Conservation (phyloP, 2,797 vertebrate species). For the Loris lydekkerianus region DNA sequence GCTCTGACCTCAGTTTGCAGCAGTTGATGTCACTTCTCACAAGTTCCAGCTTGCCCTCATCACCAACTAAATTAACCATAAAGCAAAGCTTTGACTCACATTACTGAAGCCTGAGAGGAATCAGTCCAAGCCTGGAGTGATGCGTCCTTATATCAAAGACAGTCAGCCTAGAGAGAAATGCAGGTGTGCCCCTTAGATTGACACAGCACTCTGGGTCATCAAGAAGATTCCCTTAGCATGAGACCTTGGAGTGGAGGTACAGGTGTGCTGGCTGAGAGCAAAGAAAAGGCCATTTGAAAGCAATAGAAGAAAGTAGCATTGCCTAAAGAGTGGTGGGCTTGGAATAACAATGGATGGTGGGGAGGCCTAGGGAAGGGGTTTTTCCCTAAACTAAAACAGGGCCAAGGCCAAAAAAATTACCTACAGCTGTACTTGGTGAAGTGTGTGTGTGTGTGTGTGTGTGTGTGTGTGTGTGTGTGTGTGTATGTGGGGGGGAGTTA, state of each 20-base stretch:
- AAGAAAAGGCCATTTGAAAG: slow-evolving; percentile 8
- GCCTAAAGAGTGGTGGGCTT: background rate
- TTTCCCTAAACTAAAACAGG: background rate
- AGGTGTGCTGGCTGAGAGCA: background rate
- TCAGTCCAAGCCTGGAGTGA: background rate
- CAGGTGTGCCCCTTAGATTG: background rate
- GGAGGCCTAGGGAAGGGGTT: background rate
- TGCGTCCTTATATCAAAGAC: background rate
- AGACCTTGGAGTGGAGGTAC: background rate
- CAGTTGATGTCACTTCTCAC: slow-evolving; percentile 16
- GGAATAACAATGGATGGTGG: background rate
- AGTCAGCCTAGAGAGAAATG: background rate
- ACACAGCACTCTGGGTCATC: background rate
- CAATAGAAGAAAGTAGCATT: background rate
- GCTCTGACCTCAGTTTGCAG: slow-evolving; percentile 44
- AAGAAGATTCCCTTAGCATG: slow-evolving; percentile 13
- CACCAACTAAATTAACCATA: slow-evolving; percentile 63
- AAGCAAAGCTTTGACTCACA: slow-evolving; percentile 10
- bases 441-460: background rate
- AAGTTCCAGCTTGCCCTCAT: slow-evolving; percentile 54
- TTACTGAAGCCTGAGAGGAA: background rate
- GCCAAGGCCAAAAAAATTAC: slow-evolving; percentile 10
- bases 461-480: too few species aligned
- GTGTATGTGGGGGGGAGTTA: background rate
- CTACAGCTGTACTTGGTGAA: background rate